Evolutionary conservation across 2,113 vertebrate species (phyloP).

Genomic region (Xenopus tropicalis): UCB_Xtro_10.0 CM004443.2:132757501-132758000

Average conservation of each 20-base stretch:
- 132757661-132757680: neutral
- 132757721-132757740: conserved; percentile 15
- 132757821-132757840: too few relatives aligned
- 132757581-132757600: neutral
- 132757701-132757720: conserved; percentile 3
- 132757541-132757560: neutral
- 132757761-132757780: too few relatives aligned
- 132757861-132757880: too few relatives aligned
- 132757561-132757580: conserved; percentile 2
- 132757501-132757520: neutral
- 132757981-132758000: too few relatives aligned
- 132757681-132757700: conserved; percentile 11
- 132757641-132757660: neutral
- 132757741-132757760: neutral
- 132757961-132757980: too few relatives aligned
- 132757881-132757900: too few relatives aligned
- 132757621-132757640: conserved; percentile 12
- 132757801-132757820: too few relatives aligned
- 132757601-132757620: neutral
- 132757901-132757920: conserved; percentile 4
- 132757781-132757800: too few relatives aligned
- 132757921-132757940: conserved; percentile 77
- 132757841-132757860: too few relatives aligned
- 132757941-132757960: conserved; percentile 70
- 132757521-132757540: neutral